These are phyloP conservation scores for Agapornis canus DNA, from an alignment of 2,797 vertebrate genomes.

Conservation along the genomic window DNA sequence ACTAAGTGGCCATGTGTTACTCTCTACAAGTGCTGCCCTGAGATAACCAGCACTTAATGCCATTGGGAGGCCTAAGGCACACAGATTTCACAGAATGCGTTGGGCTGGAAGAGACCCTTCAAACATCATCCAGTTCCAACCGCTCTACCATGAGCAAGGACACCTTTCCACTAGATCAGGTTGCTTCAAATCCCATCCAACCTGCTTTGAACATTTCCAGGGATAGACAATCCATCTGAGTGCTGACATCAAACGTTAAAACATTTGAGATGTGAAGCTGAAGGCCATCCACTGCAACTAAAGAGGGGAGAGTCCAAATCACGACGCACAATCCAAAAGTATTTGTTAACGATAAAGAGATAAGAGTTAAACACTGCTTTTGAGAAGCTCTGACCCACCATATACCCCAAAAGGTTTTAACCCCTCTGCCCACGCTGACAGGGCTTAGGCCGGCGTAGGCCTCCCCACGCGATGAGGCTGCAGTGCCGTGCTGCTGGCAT, in stretches of 20 bases:
- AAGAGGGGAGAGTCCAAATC: constrained; percentile 18
- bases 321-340: not conserved
- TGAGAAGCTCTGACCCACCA: not conserved
- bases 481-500: too few species aligned
- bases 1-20: fast-evolving
- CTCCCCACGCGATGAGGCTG: too few species aligned
- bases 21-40: fast-evolving
- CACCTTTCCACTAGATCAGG: not conserved
- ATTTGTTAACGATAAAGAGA: constrained; percentile 37
- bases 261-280: not conserved
- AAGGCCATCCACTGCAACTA: not conserved
- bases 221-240: not conserved
- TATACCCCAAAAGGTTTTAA: not conserved
- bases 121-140: not conserved
- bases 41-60: fast-evolving
- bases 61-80: fast-evolving
- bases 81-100: not conserved
- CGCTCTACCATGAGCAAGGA: not conserved
- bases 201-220: not conserved
- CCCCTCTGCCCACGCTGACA: not conserved
- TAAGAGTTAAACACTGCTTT: not conserved
- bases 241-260: not conserved
- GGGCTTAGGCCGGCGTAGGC: too few species aligned
- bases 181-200: not conserved
- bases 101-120: not conserved